These are phyloP conservation scores for Oxytorus armatus DNA, from an alignment of 2,888 invertebrate genomes.

Conservation along the genomic window DNA sequence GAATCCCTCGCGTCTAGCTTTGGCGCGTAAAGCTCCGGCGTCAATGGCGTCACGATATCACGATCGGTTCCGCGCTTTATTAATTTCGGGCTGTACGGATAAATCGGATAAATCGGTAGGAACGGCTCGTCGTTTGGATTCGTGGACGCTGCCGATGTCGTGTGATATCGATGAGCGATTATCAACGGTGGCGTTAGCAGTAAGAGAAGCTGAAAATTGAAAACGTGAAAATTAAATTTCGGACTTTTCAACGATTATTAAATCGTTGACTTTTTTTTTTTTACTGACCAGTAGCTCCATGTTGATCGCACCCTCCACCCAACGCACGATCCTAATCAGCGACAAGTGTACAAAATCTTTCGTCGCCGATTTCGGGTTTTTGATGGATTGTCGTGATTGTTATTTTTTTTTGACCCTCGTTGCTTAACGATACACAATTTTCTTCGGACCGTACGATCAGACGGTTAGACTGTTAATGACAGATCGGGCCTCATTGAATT, in stretches of 20 bases:
- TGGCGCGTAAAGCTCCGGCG: slow-evolving; percentile 78
- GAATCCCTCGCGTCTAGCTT: slow-evolving; percentile 79
- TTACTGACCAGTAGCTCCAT: slow-evolving; percentile 81
- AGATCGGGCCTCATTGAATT: slow-evolving; percentile 80
- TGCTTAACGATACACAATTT: slow-evolving; percentile 32
- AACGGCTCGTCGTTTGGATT: slow-evolving; percentile 82
- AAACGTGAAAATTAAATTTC: too few relatives aligned
- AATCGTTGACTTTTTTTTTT: neutral
- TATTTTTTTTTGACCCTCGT: neutral
- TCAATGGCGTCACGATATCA: slow-evolving; percentile 72
- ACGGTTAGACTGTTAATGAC: slow-evolving; percentile 79
- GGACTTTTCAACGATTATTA: too few relatives aligned
- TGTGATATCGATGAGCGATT: slow-evolving; percentile 74
- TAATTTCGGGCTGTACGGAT: slow-evolving; percentile 81
- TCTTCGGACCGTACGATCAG: slow-evolving; percentile 70
- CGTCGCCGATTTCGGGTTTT: neutral
- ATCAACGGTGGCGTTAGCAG: slow-evolving; percentile 76
- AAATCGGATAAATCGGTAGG: slow-evolving; percentile 80
- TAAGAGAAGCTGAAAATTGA: slow-evolving; percentile 75
- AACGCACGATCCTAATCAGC: slow-evolving; percentile 22
- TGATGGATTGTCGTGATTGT: slow-evolving; percentile 33
- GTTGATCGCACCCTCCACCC: slow-evolving; percentile 61
- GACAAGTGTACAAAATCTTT: too few relatives aligned
- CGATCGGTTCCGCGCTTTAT: slow-evolving; percentile 80
- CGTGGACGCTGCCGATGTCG: slow-evolving; percentile 52